Percentiles rank a stretch among this genome's conserved stretches.
phyloP scores from a whole-genome alignment of 2,113 vertebrate genomes.

The Oreochromis aureus region DNA sequence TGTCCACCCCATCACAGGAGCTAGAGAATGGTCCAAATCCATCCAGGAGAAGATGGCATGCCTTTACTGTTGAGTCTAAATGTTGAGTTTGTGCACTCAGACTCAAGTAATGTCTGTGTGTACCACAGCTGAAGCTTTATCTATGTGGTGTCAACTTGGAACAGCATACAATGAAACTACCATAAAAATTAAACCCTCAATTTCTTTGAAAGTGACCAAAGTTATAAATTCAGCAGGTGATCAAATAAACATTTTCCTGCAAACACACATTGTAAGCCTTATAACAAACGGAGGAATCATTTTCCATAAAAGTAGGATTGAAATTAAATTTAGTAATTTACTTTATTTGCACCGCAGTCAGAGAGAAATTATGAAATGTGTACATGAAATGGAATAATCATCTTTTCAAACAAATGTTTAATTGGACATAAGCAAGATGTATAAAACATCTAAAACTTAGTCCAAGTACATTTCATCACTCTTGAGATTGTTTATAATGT shows the following conservation, averaged over 20 bases:
- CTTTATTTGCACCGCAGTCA: not conserved
- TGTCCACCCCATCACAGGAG: not conserved
- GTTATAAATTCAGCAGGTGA: not conserved
- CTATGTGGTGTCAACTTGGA: constrained; percentile 28
- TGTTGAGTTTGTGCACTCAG: not conserved
- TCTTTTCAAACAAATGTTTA: not conserved
- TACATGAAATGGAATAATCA: not conserved
- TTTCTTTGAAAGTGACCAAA: not conserved
- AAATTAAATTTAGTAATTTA: not conserved
- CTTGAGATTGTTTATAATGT: not conserved
- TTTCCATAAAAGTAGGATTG: not conserved
- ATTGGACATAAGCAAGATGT: not conserved
- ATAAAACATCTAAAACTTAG: not conserved
- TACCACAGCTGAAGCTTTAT: constrained; percentile 45
- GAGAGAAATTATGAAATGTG: not conserved
- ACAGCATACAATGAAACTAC: not conserved
- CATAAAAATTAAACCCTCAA: not conserved
- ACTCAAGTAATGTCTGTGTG: constrained; percentile 18
- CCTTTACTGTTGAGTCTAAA: not conserved
- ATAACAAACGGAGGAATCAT: not conserved
- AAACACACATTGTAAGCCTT: not conserved
- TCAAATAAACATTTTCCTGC: not conserved
- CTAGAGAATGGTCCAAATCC: not conserved
- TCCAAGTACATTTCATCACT: not conserved
- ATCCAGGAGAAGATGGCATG: not conserved